Evolutionary conservation across 1,140 invertebrate genomes (phyloP), one percentile per base, ranked within the genome.

Genomic region (Nautilus pompilius): DNA sequence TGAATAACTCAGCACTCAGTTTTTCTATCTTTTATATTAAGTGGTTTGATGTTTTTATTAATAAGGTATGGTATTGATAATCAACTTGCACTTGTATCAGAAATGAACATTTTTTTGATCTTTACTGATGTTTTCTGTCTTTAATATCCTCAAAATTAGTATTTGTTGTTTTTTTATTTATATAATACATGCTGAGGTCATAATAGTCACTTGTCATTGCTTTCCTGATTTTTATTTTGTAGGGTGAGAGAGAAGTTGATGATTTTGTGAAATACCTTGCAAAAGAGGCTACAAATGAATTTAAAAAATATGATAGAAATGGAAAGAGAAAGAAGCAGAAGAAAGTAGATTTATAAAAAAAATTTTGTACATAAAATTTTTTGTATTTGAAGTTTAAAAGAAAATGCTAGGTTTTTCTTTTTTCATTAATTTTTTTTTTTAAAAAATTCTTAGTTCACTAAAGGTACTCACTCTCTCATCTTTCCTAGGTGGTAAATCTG

Each of bases 241-340:
- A 91, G 86, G 93, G 95, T 78, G 96, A 95, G 8, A 90, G 97
- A 63, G 92, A 96, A 71, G 82, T 97, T 0, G 90, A 98, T 58
- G 96, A 99, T 76, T 98, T 99, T 81, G 79, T 99, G 51, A 96
- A 96, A 77, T 99, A 95, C 83, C 91, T 99, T 74, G 90, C 96
- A 32, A 91, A 96, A 80, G 90, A 99, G 69, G 87, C 96, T 0
- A 93, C 93, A 30, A 86, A 89, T 59, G 93, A 93, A 76, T 87
- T 99, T 63, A 93, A 91, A 68, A 90, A 90, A 57, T 99, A 86
- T 80, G 92, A 93, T 82, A 89, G 93, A 63, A 90, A 89, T 74
- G 97, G 96, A 66, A 94, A 93, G 66, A 84, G 88, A 45, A 95
- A 93, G 81, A 92, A 80, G 64, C 3, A 22, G 29, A 41, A 41